phyloP scores from a whole-genome alignment of 2,113 vertebrate genomes.

The Scatophagus argus region DNA sequence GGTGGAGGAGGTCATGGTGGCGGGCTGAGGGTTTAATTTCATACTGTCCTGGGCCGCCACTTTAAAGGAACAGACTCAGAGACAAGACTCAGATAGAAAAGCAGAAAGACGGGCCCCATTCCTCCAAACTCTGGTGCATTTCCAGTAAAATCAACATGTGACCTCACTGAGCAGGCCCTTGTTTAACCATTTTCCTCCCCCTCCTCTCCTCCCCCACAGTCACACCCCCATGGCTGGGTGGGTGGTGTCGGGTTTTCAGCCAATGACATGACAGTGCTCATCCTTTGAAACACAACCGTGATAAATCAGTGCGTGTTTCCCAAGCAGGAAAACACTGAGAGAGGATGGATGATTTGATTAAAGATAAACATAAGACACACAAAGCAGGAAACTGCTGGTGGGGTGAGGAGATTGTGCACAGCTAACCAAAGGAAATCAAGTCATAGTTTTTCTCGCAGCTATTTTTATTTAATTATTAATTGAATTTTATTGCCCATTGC shows the following conservation, averaged over 20 bases:
- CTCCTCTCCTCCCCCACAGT: slow-evolving; percentile 31
- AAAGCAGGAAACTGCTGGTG: neutral
- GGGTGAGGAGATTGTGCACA: neutral
- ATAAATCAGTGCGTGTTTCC: slow-evolving; percentile 66
- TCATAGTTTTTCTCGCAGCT: neutral
- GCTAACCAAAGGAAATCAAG: neutral
- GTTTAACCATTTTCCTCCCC: slow-evolving; percentile 31
- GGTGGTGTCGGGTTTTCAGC: slow-evolving; percentile 80
- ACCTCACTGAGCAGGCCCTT: slow-evolving; percentile 12
- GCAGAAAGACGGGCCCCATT: neutral
- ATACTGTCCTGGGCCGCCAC: neutral
- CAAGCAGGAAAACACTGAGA: slow-evolving; percentile 18
- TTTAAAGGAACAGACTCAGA: neutral
- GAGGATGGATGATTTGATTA: neutral
- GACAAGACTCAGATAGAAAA: neutral
- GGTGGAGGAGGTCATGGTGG: neutral
- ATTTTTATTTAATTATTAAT: slow-evolving; percentile 4
- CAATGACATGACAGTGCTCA: slow-evolving; percentile 72
- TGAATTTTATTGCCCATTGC: neutral
- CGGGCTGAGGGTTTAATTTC: neutral
- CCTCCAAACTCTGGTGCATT: neutral
- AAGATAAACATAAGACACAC: slow-evolving; percentile 13
- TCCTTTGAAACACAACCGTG: slow-evolving; percentile 66
- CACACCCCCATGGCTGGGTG: slow-evolving; percentile 57
- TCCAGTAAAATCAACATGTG: slow-evolving; percentile 11